These are phyloP conservation scores for Sarcophaga caerulescens DNA, from an alignment of 2,888 invertebrate genomes.

Conservation along the genomic window DNA sequence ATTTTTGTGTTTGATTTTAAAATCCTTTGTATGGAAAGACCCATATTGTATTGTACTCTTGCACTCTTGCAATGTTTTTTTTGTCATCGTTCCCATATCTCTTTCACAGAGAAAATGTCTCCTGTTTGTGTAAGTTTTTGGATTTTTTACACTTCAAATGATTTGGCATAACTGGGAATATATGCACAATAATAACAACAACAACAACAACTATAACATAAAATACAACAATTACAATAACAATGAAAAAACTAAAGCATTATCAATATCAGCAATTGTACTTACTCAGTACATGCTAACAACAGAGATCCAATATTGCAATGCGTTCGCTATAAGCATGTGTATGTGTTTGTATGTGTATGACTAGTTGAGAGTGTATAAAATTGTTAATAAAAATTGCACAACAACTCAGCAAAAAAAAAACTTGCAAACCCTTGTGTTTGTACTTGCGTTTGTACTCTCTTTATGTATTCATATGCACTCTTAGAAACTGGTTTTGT, in stretches of 20 bases:
- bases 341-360: constrained; percentile 11
- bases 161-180: constrained; percentile 46
- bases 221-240: constrained; percentile 1
- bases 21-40: too few relatives aligned
- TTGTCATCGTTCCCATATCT: too few relatives aligned
- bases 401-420: background rate
- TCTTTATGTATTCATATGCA: too few relatives aligned
- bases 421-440: background rate
- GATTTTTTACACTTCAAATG: constrained; percentile 49
- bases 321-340: constrained; percentile 7
- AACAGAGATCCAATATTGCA: background rate
- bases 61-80: too few relatives aligned
- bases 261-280: constrained; percentile 5
- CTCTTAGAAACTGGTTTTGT: background rate
- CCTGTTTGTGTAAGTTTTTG: background rate
- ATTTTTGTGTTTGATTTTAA: too few relatives aligned
- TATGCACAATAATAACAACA: background rate
- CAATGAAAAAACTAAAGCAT: background rate
- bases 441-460: too few relatives aligned
- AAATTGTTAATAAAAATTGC: constrained; percentile 42
- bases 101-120: too few relatives aligned
- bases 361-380: background rate
- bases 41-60: too few relatives aligned
- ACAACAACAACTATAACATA: background rate
- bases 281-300: background rate